A percentile compares a stretch with the other conserved stretches of the same genome.
phyloP scores from a whole-genome alignment of 2,888 invertebrate genomes.

The Schizaphis graminum region DNA sequence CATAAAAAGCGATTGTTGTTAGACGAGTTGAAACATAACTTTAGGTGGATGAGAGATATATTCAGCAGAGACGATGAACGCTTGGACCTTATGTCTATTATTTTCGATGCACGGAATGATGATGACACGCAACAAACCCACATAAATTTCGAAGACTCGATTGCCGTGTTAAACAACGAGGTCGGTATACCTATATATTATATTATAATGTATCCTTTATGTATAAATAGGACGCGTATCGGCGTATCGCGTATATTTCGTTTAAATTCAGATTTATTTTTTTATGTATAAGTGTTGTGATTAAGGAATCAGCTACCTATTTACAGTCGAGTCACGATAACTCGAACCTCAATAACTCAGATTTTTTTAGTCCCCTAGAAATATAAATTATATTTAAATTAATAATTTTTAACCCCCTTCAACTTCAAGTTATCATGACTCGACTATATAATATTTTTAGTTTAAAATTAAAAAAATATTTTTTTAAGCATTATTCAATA shows the following conservation, averaged over 20 bases:
- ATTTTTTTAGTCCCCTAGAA: too few species aligned
- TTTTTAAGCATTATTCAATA: background rate
- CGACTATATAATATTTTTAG: too few species aligned
- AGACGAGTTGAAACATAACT: conserved; percentile 43
- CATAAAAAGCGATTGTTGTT: conserved; percentile 2
- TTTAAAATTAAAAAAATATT: too few species aligned
- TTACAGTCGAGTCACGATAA: too few species aligned
- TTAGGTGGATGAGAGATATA: conserved; percentile 1
- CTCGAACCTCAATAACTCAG: too few species aligned
- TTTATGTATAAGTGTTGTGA: background rate
- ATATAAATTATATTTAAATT: too few species aligned
- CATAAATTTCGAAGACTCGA: conserved; percentile 51
- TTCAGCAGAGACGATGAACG: conserved; percentile 31
- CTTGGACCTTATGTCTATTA: conserved; percentile 31
- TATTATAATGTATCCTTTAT: background rate
- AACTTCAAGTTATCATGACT: too few species aligned
- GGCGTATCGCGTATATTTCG: background rate
- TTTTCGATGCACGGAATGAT: conserved; percentile 34
- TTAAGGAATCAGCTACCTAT: background rate
- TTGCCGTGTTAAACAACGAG: conserved; percentile 51
- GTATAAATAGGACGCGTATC: background rate
- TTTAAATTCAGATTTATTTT: background rate
- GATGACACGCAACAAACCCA: conserved; percentile 32
- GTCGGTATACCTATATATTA: background rate
- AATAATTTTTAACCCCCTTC: too few species aligned